These are phyloP conservation scores for Okamejei kenojei DNA, from an alignment of 2,797 vertebrate genomes.

Conservation along the genomic window DNA sequence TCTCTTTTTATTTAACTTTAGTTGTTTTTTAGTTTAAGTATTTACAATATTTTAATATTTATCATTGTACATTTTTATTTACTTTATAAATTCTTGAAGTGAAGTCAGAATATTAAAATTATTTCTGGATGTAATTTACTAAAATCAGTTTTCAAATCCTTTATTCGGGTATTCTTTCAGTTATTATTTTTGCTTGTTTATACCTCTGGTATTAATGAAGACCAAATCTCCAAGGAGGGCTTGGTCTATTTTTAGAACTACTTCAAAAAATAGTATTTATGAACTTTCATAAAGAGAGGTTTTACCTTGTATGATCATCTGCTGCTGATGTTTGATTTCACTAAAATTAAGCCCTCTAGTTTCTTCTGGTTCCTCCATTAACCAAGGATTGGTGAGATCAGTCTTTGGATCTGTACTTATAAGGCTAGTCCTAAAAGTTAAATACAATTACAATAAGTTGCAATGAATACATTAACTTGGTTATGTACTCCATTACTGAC, in stretches of 20 bases:
- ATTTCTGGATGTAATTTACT: not conserved
- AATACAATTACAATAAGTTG: not conserved
- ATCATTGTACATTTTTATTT: not conserved
- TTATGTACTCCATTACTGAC: too few species aligned
- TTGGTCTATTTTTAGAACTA: conserved; percentile 44
- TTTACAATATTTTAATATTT: not conserved
- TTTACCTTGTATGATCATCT: conserved; percentile 79
- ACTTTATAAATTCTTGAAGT: not conserved
- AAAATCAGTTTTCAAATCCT: not conserved
- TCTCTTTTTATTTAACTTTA: not conserved
- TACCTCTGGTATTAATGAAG: not conserved
- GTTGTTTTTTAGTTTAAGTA: not conserved
- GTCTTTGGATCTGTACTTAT: conserved; percentile 62
- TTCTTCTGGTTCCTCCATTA: conserved; percentile 83
- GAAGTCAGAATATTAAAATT: not conserved
- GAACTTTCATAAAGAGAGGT: not conserved
- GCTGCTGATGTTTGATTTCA: conserved; percentile 85
- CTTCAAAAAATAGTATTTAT: conserved; percentile 45
- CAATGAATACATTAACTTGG: not conserved
- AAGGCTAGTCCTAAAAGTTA: conserved; percentile 66
- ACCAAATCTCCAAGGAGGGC: conserved; percentile 47
- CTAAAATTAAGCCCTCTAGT: conserved; percentile 74
- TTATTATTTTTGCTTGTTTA: not conserved
- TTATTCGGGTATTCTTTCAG: not conserved
- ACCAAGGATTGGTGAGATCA: conserved; percentile 73